Evolutionary conservation across 2,888 invertebrate genomes (phyloP).

Genomic region (Oscheius sp.): DNA sequence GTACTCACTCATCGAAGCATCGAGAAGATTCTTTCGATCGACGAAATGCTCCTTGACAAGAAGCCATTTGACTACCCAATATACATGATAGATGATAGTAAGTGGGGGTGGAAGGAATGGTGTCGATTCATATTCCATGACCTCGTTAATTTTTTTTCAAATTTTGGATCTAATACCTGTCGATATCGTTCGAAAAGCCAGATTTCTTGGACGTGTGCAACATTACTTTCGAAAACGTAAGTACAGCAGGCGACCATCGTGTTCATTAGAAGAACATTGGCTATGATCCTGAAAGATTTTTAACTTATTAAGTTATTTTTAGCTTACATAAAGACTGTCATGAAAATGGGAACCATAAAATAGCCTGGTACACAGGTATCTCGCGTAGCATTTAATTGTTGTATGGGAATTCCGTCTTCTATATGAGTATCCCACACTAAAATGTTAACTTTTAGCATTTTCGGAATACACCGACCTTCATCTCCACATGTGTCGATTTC

Average conservation of each 20-base stretch:
- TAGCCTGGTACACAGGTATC: constrained; percentile 68
- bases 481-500: constrained; percentile 80
- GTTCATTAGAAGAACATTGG: constrained; percentile 95
- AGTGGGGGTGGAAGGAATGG: constrained; percentile 87
- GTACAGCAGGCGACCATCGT: constrained; percentile 90
- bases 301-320: too few relatives aligned
- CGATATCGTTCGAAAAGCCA: constrained; percentile 99
- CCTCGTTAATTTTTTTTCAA: constrained; percentile 76
- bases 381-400: constrained; percentile 46
- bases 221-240: constrained; percentile 79
- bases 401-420: constrained; percentile 50
- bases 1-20: constrained; percentile 59
- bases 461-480: constrained; percentile 45
- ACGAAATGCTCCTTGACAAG: constrained; percentile 38
- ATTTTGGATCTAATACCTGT: constrained; percentile 73
- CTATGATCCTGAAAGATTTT: too few relatives aligned
- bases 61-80: constrained; percentile 37
- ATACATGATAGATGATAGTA: constrained; percentile 60
- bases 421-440: constrained; percentile 56
- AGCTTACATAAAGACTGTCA: constrained; percentile 82
- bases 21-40: constrained; percentile 47
- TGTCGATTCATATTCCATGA: constrained; percentile 97
- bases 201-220: constrained; percentile 92
- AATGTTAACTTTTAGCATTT: neutral
- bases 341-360: constrained; percentile 84